Evolutionary conservation across 2,113 vertebrate species (phyloP).

Genomic region (Coregonus clupeaformis): DNA sequence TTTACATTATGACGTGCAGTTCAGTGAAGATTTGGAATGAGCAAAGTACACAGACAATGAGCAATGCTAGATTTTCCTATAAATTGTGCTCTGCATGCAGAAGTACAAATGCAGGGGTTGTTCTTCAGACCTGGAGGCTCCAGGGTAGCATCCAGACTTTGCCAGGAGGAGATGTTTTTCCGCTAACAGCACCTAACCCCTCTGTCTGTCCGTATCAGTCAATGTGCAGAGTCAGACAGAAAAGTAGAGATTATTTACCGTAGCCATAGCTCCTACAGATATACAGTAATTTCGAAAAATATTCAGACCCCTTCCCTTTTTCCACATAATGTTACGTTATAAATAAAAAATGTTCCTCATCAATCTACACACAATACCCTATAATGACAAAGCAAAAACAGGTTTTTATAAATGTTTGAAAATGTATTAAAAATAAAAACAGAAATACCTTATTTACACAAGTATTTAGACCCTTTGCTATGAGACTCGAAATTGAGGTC

Average conservation of each 20-base stretch:
- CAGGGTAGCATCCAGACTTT: slow-evolving; percentile 18
- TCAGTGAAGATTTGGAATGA: slow-evolving; percentile 46
- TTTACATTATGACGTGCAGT: slow-evolving; percentile 40
- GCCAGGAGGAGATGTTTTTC: slow-evolving; percentile 25
- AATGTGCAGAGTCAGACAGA: neutral
- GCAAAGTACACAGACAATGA: slow-evolving; percentile 53
- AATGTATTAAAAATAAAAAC: too few species aligned
- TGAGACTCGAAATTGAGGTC: too few species aligned
- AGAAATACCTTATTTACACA: too few species aligned
- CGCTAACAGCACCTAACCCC: slow-evolving; percentile 24
- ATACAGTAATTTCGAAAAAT: neutral
- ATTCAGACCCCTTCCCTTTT: too few species aligned
- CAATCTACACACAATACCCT: too few species aligned
- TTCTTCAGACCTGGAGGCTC: slow-evolving; percentile 44
- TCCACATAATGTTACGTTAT: too few species aligned
- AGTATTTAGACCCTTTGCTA: too few species aligned
- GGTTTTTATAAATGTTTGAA: too few species aligned
- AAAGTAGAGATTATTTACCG: neutral
- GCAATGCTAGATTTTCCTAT: slow-evolving; percentile 49
- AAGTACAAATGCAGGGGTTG: slow-evolving; percentile 25
- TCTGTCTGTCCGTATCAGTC: slow-evolving; percentile 27
- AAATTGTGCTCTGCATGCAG: slow-evolving; percentile 37
- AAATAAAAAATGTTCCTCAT: too few species aligned
- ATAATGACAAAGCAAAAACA: too few species aligned
- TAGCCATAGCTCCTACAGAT: neutral